These are phyloP conservation scores for Pycnomerus fuliginosus DNA, from an alignment of 2,888 invertebrate species.

Conservation along the genomic window DNA sequence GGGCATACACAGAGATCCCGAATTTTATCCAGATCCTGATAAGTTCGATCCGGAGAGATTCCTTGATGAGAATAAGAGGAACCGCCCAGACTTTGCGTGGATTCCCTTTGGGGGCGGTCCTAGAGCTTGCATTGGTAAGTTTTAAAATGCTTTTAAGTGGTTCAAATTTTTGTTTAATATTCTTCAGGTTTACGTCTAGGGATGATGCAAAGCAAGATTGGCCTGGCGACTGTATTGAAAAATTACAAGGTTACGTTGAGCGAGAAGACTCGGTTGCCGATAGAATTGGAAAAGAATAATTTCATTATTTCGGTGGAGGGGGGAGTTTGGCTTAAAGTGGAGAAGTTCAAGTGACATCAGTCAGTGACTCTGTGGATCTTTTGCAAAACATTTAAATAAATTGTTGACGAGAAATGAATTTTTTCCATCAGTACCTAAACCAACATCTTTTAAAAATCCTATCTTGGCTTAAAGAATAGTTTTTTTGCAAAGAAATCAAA, in stretches of 20 bases:
- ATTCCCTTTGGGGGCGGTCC: slow-evolving; percentile 24
- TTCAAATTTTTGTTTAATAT: slow-evolving; percentile 2
- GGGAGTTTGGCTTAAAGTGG: slow-evolving; percentile 15
- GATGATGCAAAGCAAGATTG: slow-evolving; percentile 27
- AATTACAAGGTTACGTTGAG: slow-evolving; percentile 22
- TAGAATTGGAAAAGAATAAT: slow-evolving; percentile 6
- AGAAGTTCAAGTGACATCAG: no score
- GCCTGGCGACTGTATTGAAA: slow-evolving; percentile 16
- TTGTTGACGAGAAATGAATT: no score
- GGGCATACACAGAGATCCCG: no score
- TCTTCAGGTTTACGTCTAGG: slow-evolving; percentile 36
- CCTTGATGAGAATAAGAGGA: slow-evolving; percentile 24
- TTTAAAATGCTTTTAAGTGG: background rate
- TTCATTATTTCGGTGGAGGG: slow-evolving; percentile 10
- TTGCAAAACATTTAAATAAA: no score
- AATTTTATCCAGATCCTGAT: slow-evolving; percentile 35
- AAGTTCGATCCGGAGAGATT: slow-evolving; percentile 24
- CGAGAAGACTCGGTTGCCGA: slow-evolving; percentile 3
- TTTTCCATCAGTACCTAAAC: no score
- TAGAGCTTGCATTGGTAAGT: slow-evolving; percentile 28
- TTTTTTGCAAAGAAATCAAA: no score
- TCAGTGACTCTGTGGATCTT: no score
- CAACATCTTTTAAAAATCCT: no score
- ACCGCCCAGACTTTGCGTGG: slow-evolving; percentile 8
- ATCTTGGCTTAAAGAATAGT: no score